Base-by-base conservation (phyloP, 2,113 vertebrate species). In the Cyanoderma ruficeps region DNA sequence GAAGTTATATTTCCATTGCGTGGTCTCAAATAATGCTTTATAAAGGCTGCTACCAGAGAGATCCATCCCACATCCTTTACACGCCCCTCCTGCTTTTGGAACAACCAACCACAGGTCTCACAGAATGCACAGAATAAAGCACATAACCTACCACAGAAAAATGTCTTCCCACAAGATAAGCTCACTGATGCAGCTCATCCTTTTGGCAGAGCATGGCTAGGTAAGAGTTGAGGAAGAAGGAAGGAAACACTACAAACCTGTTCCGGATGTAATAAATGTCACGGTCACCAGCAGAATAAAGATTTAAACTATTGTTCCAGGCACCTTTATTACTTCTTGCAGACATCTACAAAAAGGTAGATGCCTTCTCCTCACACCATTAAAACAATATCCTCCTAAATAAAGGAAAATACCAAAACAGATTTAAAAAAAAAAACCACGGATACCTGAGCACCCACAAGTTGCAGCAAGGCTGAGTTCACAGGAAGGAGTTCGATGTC, bases 401-500 rank as follows among this genome's bases (percentile, higher is more conserved):
- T 84, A 7, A 21, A 70, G 39, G 22, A 41, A 52, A 82, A 75
- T 3, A 42, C 13, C 5, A 2, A 22, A 28, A 14, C 39, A 46
- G 23, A 24, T 24, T 14, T 7, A 39, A n/a, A 37, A 46, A 13
- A 14, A 23, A 13, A 18, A n/a, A 8, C 4, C n/a, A 37, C 10
- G 1, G 47, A 96, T 98, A 99, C 99, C 99, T 99, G 99, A 98
- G 98, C 99, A 92, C 99, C 99, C 83, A 99, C 99, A 31, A 99
- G 98, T 50, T 99, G 99, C 95, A 99, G 97, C 97, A 99, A 98
- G 61, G 99, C 99, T 20, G 99, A 99, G 97, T 99, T 99, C 91
- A 99, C 99, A 50, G 99, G 99, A 83, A 99, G 98, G 97, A 99
- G 99, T 92, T 99, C 99, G 53, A 99, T 99, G 98, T 99, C 99